phyloP scores from a whole-genome alignment of 1,140 invertebrate genomes.

The Mya arenaria region DNA sequence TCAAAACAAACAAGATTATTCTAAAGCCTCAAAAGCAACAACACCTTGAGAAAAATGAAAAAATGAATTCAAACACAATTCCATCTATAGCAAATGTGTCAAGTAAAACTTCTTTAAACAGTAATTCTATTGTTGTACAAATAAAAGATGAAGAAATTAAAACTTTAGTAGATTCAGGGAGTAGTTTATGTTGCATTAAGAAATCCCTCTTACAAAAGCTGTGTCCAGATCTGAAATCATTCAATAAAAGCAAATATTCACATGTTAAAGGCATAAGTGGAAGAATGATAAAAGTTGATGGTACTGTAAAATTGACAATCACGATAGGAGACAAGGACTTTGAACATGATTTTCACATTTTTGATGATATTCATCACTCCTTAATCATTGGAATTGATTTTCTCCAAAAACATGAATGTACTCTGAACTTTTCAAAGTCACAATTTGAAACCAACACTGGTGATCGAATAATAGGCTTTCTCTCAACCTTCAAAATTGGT shows the following conservation, averaged over 20 bases:
- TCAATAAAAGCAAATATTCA: not conserved
- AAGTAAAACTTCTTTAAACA: not conserved
- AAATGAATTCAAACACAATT: not conserved
- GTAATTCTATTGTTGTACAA: not conserved
- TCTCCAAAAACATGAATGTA: constrained; percentile 9
- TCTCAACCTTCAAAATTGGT: not conserved
- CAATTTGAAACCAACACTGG: not conserved
- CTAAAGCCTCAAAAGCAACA: too few species aligned
- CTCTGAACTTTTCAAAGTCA: not conserved
- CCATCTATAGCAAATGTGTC: not conserved
- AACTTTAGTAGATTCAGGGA: constrained; percentile 1
- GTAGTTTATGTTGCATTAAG: constrained; percentile 3
- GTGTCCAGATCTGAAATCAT: not conserved
- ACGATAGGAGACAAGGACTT: not conserved
- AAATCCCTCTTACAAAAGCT: constrained; percentile 1
- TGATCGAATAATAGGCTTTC: not conserved
- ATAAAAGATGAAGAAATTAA: not conserved
- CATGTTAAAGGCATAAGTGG: constrained; percentile 18
- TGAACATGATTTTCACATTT: constrained; percentile 21
- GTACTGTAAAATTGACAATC: not conserved
- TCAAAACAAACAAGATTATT: not conserved
- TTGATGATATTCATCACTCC: constrained; percentile 4
- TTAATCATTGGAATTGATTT: constrained; percentile 5
- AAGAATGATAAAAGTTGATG: not conserved
- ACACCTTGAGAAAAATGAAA: not conserved